Evolutionary conservation across 2,888 invertebrate species (phyloP), one percentile per base, ranked within the genome.

Genomic region (Tyria jacobaeae): DNA sequence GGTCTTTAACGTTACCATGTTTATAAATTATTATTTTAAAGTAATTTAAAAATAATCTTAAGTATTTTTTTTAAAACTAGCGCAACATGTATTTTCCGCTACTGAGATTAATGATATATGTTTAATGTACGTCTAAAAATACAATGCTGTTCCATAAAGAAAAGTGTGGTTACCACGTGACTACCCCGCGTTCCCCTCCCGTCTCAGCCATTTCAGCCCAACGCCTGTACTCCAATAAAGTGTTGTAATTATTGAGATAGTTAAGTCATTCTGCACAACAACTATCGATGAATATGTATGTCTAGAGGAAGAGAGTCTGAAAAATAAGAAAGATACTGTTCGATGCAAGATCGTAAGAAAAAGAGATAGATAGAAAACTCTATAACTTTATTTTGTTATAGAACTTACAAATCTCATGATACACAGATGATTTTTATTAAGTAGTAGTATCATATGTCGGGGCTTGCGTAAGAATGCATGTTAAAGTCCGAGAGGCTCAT

Each of bases 211-310:
- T 67, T 64, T 64, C 67, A 62, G 57, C 56, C 56, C 66, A 31
- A 66, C 76, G 76, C 76, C 76, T 68, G 62, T 63, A 56, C 56
- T 61, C 64, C 68, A 68, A 71, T 67, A 65, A 60, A 48, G 64
- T 68, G 74, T 71, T 69, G 76, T 75, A 75, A 75, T 75, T 75
- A 75, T 75, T 54, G 60, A 66, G 71, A 75, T 71, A 75, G 73
- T 56, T 60, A 41, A 65, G 49, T 70, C 70, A 54, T 75, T 62
- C 57, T 73, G 57, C 57, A 47, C 61, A 55, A 60, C 66, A 61
- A 62, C 52, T 62, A 62, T 73, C 58, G 57, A 62, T 58, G 49
- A 65, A 51, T 64, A 60, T 63, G 56, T 51, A 52, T 62, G 48
- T 31, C 2, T 15, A 50, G n/a, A 21, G 34, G 17, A 15, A 24